Percentiles rank a stretch among this genome's conserved stretches.
phyloP scores from a whole-genome alignment of 1,140 invertebrate species.

The Druon quercuslanigerum region DNA sequence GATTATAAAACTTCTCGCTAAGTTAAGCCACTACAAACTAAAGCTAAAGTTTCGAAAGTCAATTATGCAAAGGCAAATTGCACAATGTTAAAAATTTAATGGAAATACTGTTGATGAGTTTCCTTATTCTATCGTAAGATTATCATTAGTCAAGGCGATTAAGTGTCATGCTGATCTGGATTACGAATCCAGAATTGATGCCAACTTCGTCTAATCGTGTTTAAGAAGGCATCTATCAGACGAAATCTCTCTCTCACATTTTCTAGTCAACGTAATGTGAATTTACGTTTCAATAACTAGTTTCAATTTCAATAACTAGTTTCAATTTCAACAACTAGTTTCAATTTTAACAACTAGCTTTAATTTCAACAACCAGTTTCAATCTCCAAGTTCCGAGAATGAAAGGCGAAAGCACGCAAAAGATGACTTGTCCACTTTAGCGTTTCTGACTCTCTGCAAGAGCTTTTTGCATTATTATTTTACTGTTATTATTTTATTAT shows the following conservation, averaged over 20 bases:
- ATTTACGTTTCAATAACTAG: conserved; percentile 5
- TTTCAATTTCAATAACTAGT: background rate
- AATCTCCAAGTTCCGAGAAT: conserved; percentile 18
- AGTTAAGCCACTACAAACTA: background rate
- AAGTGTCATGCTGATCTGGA: conserved; percentile 8
- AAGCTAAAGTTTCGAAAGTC: background rate
- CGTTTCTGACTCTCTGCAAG: background rate
- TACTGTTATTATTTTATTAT: background rate
- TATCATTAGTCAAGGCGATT: conserved; percentile 10
- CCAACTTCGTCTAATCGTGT: background rate
- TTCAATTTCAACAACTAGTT: conserved; percentile 32
- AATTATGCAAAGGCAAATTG: conserved; percentile 18
- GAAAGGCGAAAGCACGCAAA: background rate
- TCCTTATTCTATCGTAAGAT: background rate
- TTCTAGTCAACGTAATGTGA: conserved; percentile 25
- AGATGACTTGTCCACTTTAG: background rate
- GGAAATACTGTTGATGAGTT: conserved; percentile 25
- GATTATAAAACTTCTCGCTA: background rate
- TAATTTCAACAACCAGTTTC: conserved; percentile 19
- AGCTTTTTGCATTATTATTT: conserved; percentile 10
- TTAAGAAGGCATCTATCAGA: conserved; percentile 20
- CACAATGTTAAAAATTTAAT: conserved; percentile 12
- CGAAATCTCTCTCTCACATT: conserved; percentile 33
- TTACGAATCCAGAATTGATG: conserved; percentile 6
- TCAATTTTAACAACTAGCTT: conserved; percentile 22